Base-by-base conservation (phyloP, 64 coral and sea anemone species). In the Acropora yongei region DNA sequence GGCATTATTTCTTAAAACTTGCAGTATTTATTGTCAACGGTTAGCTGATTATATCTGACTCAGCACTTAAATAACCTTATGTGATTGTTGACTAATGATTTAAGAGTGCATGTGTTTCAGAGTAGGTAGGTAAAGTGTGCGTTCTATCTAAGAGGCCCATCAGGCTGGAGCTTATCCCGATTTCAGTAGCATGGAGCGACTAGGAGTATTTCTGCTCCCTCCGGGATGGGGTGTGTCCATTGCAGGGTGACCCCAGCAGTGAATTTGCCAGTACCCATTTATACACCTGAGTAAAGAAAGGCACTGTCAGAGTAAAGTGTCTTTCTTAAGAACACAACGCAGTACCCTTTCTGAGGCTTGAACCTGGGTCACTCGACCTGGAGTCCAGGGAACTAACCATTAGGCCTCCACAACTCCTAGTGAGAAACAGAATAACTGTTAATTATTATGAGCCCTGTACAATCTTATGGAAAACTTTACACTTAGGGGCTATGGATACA, bases 51-150 rank as follows among this genome's bases (percentile, higher is more conserved):
- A 71, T 71, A 71, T 8, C 68, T 71, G 68, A 71, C 68, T 71
- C 68, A 71, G 6, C 68, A 71, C 8, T 71, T 71, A 17, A 71
- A 71, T 39, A 16, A 71, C 8, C 68, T 71, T 18, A 71, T 71
- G 68, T 17, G 68, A 71, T 71, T 71, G 68, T 71, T 71, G 68
- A 71, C 68, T 1, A 71, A 17, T 71, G 68, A 71, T 71, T 71
- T 71, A 71, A 71, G 68, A 71, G 68, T 71, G 68, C 68, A 71
- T 16, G 60, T 71, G 68, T 71, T 71, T 71, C 68, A 71, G 68
- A 71, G 68, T 71, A 71, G 68, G 68, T 71, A 50, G 76, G 76
- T 78, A 19, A 78, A 78, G 12, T 78, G 44, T 78, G 76, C 16
- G 44, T 46, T 17, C 75, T 6, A 77, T 41, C 75, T 44, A 77